Percentiles rank a stretch among this genome's conserved stretches.
Evolutionary conservation across 2,113 vertebrate genomes (phyloP).

Genomic region (Antechinus stuartii): DNA sequence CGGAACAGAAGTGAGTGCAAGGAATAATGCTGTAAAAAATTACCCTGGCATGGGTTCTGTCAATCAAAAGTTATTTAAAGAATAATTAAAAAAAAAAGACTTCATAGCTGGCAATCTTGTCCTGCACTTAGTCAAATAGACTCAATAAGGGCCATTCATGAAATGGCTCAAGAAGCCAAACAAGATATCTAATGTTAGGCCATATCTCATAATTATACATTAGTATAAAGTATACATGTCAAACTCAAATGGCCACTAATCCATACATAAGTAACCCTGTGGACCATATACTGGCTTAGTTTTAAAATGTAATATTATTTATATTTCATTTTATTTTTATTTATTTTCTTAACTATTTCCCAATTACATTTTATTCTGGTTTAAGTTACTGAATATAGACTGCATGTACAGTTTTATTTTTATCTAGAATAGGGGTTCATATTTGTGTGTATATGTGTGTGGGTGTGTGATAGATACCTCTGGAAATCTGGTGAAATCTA

Average conservation of each 20-base stretch:
- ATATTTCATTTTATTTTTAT: background rate
- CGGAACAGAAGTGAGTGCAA: too few relatives aligned
- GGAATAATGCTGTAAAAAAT: too few relatives aligned
- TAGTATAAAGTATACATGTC: slow-evolving; percentile 1
- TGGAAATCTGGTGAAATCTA: background rate
- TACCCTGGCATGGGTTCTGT: too few relatives aligned
- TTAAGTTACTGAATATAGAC: background rate
- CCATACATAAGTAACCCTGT: background rate
- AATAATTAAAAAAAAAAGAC: background rate
- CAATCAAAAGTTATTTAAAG: too few relatives aligned
- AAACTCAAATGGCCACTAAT: background rate
- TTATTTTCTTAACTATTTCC: background rate
- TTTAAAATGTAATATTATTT: background rate
- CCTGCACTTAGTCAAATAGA: slow-evolving; percentile 49
- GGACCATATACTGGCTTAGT: background rate
- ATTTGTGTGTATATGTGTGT: background rate
- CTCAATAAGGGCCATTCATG: slow-evolving; percentile 15
- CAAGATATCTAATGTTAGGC: slow-evolving; percentile 31
- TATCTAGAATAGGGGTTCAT: slow-evolving; percentile 14
- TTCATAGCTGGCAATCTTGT: slow-evolving; percentile 56
- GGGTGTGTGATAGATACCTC: background rate
- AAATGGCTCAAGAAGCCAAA: slow-evolving; percentile 53
- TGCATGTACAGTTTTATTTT: slow-evolving; percentile 1
- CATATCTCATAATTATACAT: slow-evolving; percentile 31
- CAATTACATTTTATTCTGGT: background rate